phyloP scores from a whole-genome alignment of 2,113 vertebrate genomes.

The Cynoglossus semilaevis region DNA sequence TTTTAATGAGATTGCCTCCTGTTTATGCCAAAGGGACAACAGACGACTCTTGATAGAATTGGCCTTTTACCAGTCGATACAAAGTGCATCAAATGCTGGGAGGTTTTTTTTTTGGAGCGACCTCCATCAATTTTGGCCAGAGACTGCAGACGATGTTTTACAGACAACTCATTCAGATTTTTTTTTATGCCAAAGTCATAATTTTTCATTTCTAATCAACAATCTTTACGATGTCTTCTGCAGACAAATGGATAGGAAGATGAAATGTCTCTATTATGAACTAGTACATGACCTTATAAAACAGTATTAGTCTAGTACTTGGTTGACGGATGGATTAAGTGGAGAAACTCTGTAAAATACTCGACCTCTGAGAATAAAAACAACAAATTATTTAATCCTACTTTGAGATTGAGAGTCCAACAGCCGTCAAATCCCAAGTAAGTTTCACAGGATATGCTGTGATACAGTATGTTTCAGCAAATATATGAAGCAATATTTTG shows the following conservation, averaged over 20 bases:
- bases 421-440: too few relatives aligned
- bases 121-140: slow-evolving; percentile 48
- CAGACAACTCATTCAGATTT: slow-evolving; percentile 9
- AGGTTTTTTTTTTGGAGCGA: slow-evolving; percentile 19
- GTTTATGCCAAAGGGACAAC: slow-evolving; percentile 50
- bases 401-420: too few relatives aligned
- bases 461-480: too few relatives aligned
- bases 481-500: too few relatives aligned
- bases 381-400: too few relatives aligned
- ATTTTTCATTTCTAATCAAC: slow-evolving; percentile 13
- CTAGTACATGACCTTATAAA: not conserved
- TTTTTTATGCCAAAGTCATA: slow-evolving; percentile 12
- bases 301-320: rapidly evolving
- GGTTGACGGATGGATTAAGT: too few relatives aligned
- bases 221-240: slow-evolving; percentile 7
- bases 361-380: too few relatives aligned
- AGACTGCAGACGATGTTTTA: slow-evolving; percentile 21
- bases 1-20: slow-evolving; percentile 67
- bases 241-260: slow-evolving; percentile 8
- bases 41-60: slow-evolving; percentile 49
- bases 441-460: too few relatives aligned
- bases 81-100: slow-evolving; percentile 34
- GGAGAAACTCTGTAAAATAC: too few relatives aligned
- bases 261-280: not conserved
- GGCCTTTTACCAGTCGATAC: slow-evolving; percentile 58